phyloP scores from a whole-genome alignment of 2,113 vertebrate genomes.

The Siniperca knerii region DNA sequence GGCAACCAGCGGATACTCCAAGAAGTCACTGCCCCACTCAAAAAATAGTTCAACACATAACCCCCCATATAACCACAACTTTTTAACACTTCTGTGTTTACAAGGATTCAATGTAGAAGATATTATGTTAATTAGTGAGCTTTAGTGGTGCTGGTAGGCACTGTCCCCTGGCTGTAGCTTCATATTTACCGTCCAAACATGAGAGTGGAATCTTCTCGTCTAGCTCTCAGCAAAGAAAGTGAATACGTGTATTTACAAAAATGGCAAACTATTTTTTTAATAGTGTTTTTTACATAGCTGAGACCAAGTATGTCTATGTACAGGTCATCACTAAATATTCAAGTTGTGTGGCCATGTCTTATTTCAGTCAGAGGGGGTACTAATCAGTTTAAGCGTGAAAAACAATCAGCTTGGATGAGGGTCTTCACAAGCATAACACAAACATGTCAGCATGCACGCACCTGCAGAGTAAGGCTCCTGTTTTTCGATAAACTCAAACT shows the following conservation, averaged over 20 bases:
- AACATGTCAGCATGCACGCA: constrained; percentile 61
- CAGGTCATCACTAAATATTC: neutral
- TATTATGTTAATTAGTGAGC: no score
- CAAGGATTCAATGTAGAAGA: no score
- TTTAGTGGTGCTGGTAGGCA: no score
- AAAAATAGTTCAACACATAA: no score
- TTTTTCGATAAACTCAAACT: constrained; percentile 93
- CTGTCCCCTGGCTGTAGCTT: neutral
- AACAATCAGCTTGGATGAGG: neutral
- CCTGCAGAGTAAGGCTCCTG: constrained; percentile 98
- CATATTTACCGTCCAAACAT: neutral
- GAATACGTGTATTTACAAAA: neutral
- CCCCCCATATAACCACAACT: no score
- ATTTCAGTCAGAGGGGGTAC: neutral
- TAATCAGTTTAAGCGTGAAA: neutral
- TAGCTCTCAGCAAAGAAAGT: neutral
- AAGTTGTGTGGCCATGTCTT: no score
- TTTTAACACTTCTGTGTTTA: no score
- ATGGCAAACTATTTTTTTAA: neutral
- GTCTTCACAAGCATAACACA: neutral
- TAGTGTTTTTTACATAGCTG: neutral
- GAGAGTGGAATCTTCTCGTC: neutral
- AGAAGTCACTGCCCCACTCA: no score
- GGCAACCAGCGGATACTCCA: no score
- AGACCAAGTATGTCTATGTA: neutral